phyloP scores from a whole-genome alignment of 2,113 vertebrate genomes.

The Scopus umbretta region DNA sequence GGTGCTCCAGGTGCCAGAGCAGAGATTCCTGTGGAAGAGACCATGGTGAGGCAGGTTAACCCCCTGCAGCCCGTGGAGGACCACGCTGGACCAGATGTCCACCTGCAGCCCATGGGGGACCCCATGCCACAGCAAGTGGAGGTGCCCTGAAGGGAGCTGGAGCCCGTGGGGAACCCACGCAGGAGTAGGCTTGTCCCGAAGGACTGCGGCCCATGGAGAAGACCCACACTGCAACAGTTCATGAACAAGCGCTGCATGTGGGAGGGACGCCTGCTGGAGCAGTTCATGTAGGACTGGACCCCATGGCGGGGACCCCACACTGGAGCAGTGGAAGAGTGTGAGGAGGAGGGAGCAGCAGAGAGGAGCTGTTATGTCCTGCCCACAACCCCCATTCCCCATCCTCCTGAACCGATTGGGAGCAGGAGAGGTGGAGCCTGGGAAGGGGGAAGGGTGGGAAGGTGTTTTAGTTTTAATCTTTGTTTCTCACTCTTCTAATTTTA shows the following conservation, averaged over 20 bases:
- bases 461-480: neutral
- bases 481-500: neutral
- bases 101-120: neutral
- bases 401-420: neutral
- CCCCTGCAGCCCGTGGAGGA: neutral
- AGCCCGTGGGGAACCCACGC: neutral
- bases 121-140: neutral
- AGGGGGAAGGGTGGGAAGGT: neutral
- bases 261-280: neutral
- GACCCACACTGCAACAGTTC: neutral
- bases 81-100: neutral
- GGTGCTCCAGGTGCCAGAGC: neutral
- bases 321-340: neutral
- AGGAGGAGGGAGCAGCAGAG: neutral
- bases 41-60: neutral
- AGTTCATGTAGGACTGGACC: neutral
- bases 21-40: neutral
- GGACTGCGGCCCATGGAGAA: neutral
- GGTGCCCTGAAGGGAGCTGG: neutral
- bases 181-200: neutral
- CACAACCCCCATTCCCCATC: neutral
- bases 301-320: accelerated
- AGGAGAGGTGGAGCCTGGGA: neutral
- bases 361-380: neutral
- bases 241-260: neutral